Conservation (phyloP, 2,797 vertebrate species). For the Odontamblyopus rebecca region DNA sequence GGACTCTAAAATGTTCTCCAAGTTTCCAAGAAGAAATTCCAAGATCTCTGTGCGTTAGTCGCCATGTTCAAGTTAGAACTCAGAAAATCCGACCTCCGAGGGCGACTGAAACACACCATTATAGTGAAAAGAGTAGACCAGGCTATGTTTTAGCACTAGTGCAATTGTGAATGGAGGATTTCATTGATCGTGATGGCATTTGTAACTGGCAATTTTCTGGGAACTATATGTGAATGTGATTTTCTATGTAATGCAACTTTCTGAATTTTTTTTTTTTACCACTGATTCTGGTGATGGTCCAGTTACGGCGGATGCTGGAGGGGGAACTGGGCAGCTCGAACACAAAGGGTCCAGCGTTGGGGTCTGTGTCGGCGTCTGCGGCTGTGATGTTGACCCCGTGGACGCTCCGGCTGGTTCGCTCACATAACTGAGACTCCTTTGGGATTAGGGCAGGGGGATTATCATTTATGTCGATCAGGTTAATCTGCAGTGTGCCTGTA, state of each 20-base stretch:
- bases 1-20: too few relatives aligned
- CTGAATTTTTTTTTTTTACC: conserved; percentile 73
- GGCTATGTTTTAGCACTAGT: too few relatives aligned
- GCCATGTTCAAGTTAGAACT: too few relatives aligned
- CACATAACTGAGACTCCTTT: conserved; percentile 91
- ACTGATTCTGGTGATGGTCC: conserved; percentile 90
- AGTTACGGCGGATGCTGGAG: conserved; percentile 84
- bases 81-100: too few relatives aligned
- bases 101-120: too few relatives aligned
- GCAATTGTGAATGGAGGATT: too few relatives aligned
- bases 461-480: conserved; percentile 94
- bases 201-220: too few relatives aligned
- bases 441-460: conserved; percentile 89
- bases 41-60: too few relatives aligned
- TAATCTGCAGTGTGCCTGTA: conserved; percentile 91
- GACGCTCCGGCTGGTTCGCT: conserved; percentile 82
- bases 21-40: too few relatives aligned
- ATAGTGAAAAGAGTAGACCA: too few relatives aligned
- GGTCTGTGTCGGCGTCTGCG: conserved; percentile 86
- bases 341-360: conserved; percentile 91
- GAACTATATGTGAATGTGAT: too few relatives aligned
- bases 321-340: conserved; percentile 89
- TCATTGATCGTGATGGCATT: too few relatives aligned
- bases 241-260: background rate
- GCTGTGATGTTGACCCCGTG: conserved; percentile 92